phyloP scores from a whole-genome alignment of 2,797 vertebrate species.

The Spatula clypeata region DNA sequence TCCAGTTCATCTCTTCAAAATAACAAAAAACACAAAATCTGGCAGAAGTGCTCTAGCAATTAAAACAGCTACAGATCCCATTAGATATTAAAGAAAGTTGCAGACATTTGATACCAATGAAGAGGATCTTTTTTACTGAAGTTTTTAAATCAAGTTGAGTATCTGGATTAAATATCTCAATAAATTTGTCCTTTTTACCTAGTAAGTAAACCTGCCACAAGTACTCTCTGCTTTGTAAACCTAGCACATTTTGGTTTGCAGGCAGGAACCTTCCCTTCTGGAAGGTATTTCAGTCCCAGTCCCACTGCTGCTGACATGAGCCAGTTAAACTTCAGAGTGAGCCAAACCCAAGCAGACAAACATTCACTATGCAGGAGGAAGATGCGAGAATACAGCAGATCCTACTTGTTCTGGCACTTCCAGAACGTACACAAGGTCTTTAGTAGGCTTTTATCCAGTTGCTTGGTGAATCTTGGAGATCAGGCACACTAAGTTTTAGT shows the following conservation, averaged over 20 bases:
- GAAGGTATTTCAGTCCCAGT: no score
- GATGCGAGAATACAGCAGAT: background rate
- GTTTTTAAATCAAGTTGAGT: background rate
- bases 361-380: background rate
- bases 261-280: no score
- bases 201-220: background rate
- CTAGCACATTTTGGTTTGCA: background rate
- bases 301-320: no score
- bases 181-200: background rate
- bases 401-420: background rate
- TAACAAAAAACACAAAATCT: background rate
- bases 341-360: background rate
- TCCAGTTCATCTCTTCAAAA: background rate
- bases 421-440: background rate
- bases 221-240: background rate
- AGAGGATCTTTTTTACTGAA: background rate
- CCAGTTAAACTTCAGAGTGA: no score
- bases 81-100: background rate
- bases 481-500: background rate
- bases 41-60: background rate
- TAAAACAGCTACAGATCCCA: background rate
- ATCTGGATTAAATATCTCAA: background rate
- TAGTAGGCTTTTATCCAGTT: background rate
- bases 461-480: background rate
- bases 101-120: background rate